phyloP scores from a whole-genome alignment of 2,888 invertebrate genomes.

The Xestia rhomboidea region DNA sequence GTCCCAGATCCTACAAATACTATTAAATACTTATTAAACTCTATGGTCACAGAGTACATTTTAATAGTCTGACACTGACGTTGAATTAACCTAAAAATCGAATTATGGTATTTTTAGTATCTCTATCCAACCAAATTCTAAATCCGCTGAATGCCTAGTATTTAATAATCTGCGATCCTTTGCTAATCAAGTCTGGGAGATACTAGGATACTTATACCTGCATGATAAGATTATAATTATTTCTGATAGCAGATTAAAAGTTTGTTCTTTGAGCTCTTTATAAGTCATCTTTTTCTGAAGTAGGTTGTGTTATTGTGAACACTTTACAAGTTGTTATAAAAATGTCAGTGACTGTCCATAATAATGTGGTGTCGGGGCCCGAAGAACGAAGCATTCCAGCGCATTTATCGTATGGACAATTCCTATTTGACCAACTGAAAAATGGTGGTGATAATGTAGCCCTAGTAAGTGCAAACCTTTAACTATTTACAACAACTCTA shows the following conservation, averaged over 20 bases:
- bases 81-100: neutral
- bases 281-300: constrained; percentile 18
- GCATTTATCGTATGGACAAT: constrained; percentile 89
- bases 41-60: no score
- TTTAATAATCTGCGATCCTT: constrained; percentile 4
- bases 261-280: constrained; percentile 35
- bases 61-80: neutral
- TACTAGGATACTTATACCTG: constrained; percentile 32
- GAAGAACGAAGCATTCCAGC: constrained; percentile 85
- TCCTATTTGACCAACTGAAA: constrained; percentile 88
- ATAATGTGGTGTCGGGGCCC: constrained; percentile 85
- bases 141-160: neutral
- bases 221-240: constrained; percentile 48
- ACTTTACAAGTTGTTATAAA: constrained; percentile 16
- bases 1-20: no score
- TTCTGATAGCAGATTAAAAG: constrained; percentile 36
- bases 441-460: constrained; percentile 87
- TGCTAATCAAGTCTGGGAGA: constrained; percentile 48
- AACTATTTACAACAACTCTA: neutral
- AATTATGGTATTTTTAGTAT: neutral
- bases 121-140: constrained; percentile 16
- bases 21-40: no score
- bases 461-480: constrained; percentile 77
- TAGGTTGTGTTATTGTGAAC: constrained; percentile 10
- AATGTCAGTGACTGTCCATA: constrained; percentile 78